Evolutionary conservation across 2,113 vertebrate species (phyloP).

Genomic region (Lota lota): DNA sequence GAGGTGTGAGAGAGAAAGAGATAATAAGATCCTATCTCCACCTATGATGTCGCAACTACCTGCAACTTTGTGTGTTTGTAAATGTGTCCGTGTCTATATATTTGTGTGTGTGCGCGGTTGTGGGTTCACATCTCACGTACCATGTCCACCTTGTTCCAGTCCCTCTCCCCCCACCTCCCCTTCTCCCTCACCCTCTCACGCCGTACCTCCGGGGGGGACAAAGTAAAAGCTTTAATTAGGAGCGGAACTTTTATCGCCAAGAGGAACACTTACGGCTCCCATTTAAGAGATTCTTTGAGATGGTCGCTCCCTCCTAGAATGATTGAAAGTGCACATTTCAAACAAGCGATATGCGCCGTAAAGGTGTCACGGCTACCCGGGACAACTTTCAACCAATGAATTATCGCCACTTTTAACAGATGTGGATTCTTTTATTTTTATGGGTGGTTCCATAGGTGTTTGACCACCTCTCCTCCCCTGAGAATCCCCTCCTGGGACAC

Average conservation of each 20-base stretch:
- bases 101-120: not conserved
- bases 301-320: not conserved
- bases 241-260: conserved; percentile 3
- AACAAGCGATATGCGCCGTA: too few species aligned
- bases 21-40: conserved; percentile 42
- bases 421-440: too few species aligned
- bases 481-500: too few species aligned
- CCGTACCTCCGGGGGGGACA: not conserved
- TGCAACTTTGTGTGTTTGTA: conserved; percentile 38
- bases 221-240: conserved; percentile 34
- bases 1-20: conserved; percentile 4
- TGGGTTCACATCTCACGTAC: not conserved
- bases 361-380: too few species aligned
- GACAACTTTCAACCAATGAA: too few species aligned
- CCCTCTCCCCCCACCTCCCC: not conserved
- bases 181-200: not conserved
- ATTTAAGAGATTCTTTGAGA: not conserved
- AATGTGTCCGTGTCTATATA: conserved; percentile 6
- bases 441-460: too few species aligned
- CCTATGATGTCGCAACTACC: conserved; percentile 56
- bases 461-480: too few species aligned
- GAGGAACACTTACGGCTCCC: not conserved
- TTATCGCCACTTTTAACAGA: too few species aligned
- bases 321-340: not conserved
- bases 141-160: conserved; percentile 1